Evolutionary conservation across 53 echinoderm and acorn worm species (phyloP).

Genomic region (Apostichopus leukothele): DNA sequence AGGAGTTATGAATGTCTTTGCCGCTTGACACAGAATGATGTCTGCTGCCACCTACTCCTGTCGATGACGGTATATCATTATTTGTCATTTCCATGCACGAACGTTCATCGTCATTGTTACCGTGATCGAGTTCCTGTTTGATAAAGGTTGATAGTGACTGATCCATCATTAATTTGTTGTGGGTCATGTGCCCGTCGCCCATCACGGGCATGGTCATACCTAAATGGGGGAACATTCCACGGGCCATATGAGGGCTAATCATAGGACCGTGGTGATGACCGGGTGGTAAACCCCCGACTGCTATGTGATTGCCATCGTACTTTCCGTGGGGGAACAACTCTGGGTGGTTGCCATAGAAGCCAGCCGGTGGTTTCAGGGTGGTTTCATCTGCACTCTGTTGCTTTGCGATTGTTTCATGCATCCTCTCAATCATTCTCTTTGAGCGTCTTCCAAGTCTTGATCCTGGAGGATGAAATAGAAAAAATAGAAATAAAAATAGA

Average conservation of each 20-base stretch:
- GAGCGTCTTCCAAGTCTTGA: constrained; percentile 93
- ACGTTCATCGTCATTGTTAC: constrained; percentile 69
- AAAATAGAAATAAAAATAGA: no score
- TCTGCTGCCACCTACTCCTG: constrained; percentile 71
- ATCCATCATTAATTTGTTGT: constrained; percentile 73
- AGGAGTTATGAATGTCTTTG: constrained; percentile 64
- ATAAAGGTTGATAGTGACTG: constrained; percentile 93
- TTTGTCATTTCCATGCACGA: constrained; percentile 61
- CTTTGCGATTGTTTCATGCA: constrained; percentile 98
- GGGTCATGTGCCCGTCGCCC: constrained; percentile 55
- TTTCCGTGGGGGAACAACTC: constrained; percentile 84
- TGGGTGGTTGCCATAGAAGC: constrained; percentile 97
- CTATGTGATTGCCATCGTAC: constrained; percentile 61
- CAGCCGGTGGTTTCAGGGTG: constrained; percentile 83
- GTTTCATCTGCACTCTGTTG: constrained; percentile 81
- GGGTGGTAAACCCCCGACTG: constrained; percentile 52
- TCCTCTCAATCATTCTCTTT: constrained; percentile 98
- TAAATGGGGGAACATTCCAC: constrained; percentile 58
- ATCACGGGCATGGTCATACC: constrained; percentile 63
- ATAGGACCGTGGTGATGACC: constrained; percentile 57
- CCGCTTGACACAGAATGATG: constrained; percentile 71
- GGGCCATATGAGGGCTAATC: constrained; percentile 65
- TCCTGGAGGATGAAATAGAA: constrained; percentile 50
- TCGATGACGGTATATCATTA: constrained; percentile 64
- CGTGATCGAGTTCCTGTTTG: constrained; percentile 90